phyloP scores from a whole-genome alignment of 2,797 vertebrate genomes.

The Alca torda region DNA sequence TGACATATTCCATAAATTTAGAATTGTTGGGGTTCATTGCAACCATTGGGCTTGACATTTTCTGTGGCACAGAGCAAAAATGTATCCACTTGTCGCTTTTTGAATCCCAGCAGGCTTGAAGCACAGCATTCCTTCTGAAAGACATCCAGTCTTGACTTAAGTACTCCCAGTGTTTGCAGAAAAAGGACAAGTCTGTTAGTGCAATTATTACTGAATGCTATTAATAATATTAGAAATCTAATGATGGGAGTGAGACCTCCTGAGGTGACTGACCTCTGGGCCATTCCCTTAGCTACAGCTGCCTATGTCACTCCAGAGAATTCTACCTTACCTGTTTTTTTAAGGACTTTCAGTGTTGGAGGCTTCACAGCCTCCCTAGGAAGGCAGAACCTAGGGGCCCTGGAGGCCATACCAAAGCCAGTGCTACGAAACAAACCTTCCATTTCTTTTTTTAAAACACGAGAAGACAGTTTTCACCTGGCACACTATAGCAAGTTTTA shows the following conservation, averaged over 20 bases:
- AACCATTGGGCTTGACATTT: background rate
- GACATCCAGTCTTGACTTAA: background rate
- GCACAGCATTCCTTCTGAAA: background rate
- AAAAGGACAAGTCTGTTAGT: background rate
- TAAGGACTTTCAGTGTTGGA: background rate
- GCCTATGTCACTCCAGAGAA: background rate
- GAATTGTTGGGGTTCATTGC: background rate
- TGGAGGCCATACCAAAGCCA: background rate
- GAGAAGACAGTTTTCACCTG: background rate
- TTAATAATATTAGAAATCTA: background rate
- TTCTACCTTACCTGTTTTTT: background rate
- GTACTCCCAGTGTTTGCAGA: background rate
- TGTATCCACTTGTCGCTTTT: background rate
- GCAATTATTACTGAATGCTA: background rate
- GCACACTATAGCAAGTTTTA: background rate
- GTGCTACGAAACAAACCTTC: background rate
- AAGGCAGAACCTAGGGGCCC: background rate
- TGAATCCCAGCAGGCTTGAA: background rate
- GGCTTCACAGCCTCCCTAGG: background rate
- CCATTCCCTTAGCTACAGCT: background rate
- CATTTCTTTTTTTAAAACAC: background rate
- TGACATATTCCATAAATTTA: background rate
- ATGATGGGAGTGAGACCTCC: background rate
- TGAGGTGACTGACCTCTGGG: background rate
- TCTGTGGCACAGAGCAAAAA: background rate